Evolutionary conservation across 1,140 invertebrate species (phyloP), one percentile per base, ranked within the genome.

Genomic region (Ylistrum balloti): DNA sequence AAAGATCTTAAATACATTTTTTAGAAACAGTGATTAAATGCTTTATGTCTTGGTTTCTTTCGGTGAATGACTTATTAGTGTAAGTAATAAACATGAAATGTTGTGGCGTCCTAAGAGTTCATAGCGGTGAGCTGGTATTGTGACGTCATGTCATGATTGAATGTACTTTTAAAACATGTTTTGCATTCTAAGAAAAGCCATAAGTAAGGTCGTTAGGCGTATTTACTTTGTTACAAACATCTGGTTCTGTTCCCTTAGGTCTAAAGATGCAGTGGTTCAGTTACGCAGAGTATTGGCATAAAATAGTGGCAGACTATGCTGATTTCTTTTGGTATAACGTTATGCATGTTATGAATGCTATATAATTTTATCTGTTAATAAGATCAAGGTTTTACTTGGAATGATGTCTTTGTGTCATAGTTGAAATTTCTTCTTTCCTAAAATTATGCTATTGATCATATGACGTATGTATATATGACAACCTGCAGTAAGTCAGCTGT

Each of bases 161-260:
- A 22, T 74, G 56, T 74, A 74, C 56, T 74, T 74, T 74, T 74
- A 74, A 74, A 74, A n/a, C 17, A n/a, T 74, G 56, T 74, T 74
- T 74, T 74, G 22, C n/a, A 74, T 74, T 74, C n/a, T 28, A n/a
- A 28, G n/a, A 74, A 74, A n/a, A 28, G 22, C 56, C 13, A 28
- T 74, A 1, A 28, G 9, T 74, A 74, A 28, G 56, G 17, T n/a
- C 22, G 56, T n/a, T 74, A 74, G 56, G 22, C 56, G 28, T 28
- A 74, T 74, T 74, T 74, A 74, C 28, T 74, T 74, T 74, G 56
- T 74, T 74, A n/a, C 56, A 74, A 74, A 74, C 56, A 74, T 74
- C 22, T 74, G 56, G 56, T 74, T n/a, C 11, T 74, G 22, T 74
- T 74, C 28, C n/a, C 20, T 5, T 74, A 3, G 22, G 22, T 56